Percentiles rank a stretch among this genome's conserved stretches.
Conservation (phyloP, 2,888 invertebrate genomes). For the Atethmia centrago region DNA sequence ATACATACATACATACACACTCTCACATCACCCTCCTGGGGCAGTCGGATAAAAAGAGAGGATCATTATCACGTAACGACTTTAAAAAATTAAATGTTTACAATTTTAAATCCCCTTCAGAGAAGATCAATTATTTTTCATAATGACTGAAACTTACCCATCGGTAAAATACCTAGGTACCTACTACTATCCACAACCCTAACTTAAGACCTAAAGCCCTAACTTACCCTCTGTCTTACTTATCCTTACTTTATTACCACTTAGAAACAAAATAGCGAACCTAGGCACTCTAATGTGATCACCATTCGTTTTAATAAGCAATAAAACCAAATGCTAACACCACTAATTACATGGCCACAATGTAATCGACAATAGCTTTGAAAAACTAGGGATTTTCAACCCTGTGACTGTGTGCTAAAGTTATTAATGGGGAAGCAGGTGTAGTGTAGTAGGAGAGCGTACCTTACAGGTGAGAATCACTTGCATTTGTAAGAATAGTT, state of each 20-base stretch:
- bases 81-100: no score
- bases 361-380: slow-evolving; percentile 19
- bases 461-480: neutral
- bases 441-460: neutral
- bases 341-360: slow-evolving; percentile 51
- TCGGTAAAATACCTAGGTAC: neutral
- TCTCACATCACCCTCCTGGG: no score
- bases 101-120: no score
- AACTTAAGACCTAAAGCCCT: neutral
- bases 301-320: slow-evolving; percentile 60
- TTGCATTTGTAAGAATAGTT: slow-evolving; percentile 9
- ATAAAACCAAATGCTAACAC: slow-evolving; percentile 44
- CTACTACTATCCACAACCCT: neutral
- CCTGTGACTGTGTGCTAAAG: neutral
- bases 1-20: no score
- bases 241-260: slow-evolving; percentile 31
- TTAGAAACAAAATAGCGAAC: slow-evolving; percentile 34
- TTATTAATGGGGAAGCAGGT: neutral
- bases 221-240: slow-evolving; percentile 8
- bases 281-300: slow-evolving; percentile 44
- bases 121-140: no score
- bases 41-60: no score
- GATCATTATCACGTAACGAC: no score
- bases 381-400: slow-evolving; percentile 20
- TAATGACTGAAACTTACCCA: neutral